These are phyloP conservation scores for Reticulitermes lucifugus DNA, from an alignment of 2,888 invertebrate genomes.

Conservation along the genomic window DNA sequence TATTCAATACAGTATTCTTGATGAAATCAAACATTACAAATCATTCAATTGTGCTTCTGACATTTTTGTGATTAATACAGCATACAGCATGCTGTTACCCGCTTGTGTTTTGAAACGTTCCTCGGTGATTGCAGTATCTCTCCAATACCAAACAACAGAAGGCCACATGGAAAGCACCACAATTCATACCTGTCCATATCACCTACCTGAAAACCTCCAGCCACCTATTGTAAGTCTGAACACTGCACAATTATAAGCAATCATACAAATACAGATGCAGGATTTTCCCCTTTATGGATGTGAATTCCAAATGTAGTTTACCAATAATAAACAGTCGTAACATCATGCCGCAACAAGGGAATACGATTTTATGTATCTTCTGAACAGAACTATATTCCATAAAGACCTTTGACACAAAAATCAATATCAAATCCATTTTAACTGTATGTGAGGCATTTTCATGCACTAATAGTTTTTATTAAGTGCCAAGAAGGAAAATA, in stretches of 20 bases:
- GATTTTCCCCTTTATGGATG: neutral
- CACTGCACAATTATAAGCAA: neutral
- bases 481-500: too few species aligned
- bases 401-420: too few species aligned
- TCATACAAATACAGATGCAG: neutral
- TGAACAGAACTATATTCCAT: too few species aligned
- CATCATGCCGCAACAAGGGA: too few species aligned
- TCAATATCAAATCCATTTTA: too few species aligned
- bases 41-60: constrained; percentile 11
- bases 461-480: too few species aligned
- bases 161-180: neutral
- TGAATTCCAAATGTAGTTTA: too few species aligned
- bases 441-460: too few species aligned
- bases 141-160: constrained; percentile 13
- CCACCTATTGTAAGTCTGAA: constrained; percentile 4
- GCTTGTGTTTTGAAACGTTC: neutral
- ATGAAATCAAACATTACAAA: too few species aligned
- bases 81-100: neutral
- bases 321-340: too few species aligned
- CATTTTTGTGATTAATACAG: neutral
- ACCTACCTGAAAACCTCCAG: constrained; percentile 20
- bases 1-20: neutral
- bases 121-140: neutral
- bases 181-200: neutral
- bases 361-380: too few species aligned